Conservation (phyloP, 2,888 invertebrate species). For the Lithophane socia region DNA sequence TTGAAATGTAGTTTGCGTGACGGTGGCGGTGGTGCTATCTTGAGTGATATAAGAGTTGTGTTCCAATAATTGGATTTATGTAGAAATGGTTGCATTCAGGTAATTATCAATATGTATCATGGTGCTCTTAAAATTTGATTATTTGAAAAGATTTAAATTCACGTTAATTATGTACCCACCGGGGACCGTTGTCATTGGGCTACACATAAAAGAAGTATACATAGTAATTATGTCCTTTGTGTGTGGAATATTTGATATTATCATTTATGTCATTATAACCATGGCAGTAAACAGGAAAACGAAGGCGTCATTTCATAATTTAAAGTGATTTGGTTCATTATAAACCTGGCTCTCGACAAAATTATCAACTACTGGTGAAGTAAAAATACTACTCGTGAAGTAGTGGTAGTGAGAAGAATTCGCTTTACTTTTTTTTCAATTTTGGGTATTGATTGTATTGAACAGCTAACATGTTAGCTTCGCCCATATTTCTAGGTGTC, state of each 20-base stretch:
- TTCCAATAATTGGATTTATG: slow-evolving; percentile 51
- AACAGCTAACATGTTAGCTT: background rate
- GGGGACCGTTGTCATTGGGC: background rate
- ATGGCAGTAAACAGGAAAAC: slow-evolving; percentile 48
- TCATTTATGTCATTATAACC: slow-evolving; percentile 22
- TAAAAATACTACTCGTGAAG: background rate
- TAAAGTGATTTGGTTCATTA: slow-evolving; percentile 19
- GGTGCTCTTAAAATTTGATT: background rate
- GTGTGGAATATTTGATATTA: slow-evolving; percentile 25
- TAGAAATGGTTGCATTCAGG: slow-evolving; percentile 70
- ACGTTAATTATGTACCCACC: background rate
- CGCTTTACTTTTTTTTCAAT: background rate
- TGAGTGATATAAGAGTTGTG: slow-evolving; percentile 74
- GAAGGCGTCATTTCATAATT: slow-evolving; percentile 10
- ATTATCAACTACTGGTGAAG: background rate
- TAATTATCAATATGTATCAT: slow-evolving; percentile 56
- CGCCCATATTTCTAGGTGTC: background rate
- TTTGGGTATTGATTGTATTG: background rate
- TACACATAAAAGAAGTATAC: slow-evolving; percentile 9
- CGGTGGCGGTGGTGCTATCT: slow-evolving; percentile 66
- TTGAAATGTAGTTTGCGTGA: slow-evolving; percentile 74
- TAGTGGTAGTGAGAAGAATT: background rate
- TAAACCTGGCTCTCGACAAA: background rate
- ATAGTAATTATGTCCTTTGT: background rate
- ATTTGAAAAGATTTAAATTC: slow-evolving; percentile 1